Percentiles rank a stretch among this genome's conserved stretches.
phyloP scores from a whole-genome alignment of 2,888 invertebrate genomes.

The Nephrocerus scutellatus region DNA sequence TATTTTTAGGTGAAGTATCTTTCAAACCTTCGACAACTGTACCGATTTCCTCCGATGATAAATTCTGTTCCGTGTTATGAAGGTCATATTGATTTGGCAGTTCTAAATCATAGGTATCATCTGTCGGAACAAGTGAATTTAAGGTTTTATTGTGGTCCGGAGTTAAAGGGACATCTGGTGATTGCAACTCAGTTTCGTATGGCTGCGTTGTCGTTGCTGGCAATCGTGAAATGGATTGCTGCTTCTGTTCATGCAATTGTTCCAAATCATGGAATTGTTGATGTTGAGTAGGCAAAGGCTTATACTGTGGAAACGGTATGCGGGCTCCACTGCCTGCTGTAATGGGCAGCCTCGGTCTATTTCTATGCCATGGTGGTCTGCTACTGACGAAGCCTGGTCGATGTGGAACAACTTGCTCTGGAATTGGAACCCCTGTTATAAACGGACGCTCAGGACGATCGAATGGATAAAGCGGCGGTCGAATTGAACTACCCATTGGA shows the following conservation, averaged over 20 bases:
- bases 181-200: background rate
- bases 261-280: slow-evolving; percentile 31
- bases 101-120: too few relatives aligned
- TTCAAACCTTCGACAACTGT: too few relatives aligned
- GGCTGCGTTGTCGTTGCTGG: slow-evolving; percentile 10
- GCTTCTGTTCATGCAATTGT: slow-evolving; percentile 30
- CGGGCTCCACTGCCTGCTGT: slow-evolving; percentile 46
- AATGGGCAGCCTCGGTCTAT: slow-evolving; percentile 51
- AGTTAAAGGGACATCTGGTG: too few relatives aligned
- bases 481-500: slow-evolving; percentile 33
- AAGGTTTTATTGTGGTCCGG: too few relatives aligned
- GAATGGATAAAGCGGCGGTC: slow-evolving; percentile 61
- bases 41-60: too few relatives aligned
- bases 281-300: slow-evolving; percentile 54
- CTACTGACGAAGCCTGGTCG: slow-evolving; percentile 55
- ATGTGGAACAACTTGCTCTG: slow-evolving; percentile 67
- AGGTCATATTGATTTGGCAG: too few relatives aligned
- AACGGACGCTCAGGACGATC: slow-evolving; percentile 59
- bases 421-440: slow-evolving; percentile 62
- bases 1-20: slow-evolving; percentile 33
- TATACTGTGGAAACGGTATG: slow-evolving; percentile 57
- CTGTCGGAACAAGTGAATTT: too few relatives aligned
- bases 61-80: too few relatives aligned
- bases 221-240: slow-evolving; percentile 24
- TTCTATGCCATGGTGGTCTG: slow-evolving; percentile 61